Conservation (phyloP, 64 coral and sea anemone genomes). For the Pocillopora damicornis region DNA sequence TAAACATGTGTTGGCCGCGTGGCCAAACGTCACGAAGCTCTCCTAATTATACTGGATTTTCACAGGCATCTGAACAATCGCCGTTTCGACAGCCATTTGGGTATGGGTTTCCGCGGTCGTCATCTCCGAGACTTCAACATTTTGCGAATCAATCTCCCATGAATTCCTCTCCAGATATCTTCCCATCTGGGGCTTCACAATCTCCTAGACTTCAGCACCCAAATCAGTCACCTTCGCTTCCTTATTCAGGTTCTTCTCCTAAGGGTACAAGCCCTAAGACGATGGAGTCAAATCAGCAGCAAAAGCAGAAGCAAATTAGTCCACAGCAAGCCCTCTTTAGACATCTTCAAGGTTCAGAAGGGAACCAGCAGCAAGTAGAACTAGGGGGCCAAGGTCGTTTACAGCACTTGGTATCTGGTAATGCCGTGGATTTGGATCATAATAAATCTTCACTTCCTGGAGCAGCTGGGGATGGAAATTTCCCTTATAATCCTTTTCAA, state of each 20-base stretch:
- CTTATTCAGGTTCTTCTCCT: conserved; percentile 65
- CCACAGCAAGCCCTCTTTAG: conserved; percentile 49
- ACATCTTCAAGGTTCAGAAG: conserved; percentile 32
- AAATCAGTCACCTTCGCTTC: conserved; percentile 44
- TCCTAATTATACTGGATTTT: conserved; percentile 35
- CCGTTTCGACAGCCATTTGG: conserved; percentile 76
- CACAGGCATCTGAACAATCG: conserved; percentile 45
- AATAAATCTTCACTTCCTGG: conserved; percentile 50
- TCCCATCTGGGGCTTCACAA: conserved; percentile 51
- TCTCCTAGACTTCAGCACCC: conserved; percentile 60
- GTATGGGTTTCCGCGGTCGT: conserved; percentile 73
- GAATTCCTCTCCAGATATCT: conserved; percentile 63
- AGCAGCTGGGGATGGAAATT: conserved; percentile 34
- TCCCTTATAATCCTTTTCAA: conserved; percentile 64
- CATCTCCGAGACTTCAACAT: conserved; percentile 89
- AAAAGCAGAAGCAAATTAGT: conserved; percentile 76
- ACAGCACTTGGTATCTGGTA: conserved; percentile 19
- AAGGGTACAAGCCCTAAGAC: conserved; percentile 72
- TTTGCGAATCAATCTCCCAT: conserved; percentile 66
- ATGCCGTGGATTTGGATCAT: conserved; percentile 44
- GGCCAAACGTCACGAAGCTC: conserved; percentile 62
- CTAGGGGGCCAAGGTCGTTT: conserved; percentile 46
- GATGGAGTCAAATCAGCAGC: conserved; percentile 45
- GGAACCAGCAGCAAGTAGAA: conserved; percentile 70
- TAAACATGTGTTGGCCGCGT: conserved; percentile 74